Evolutionary conservation across 1,140 invertebrate genomes (phyloP).

Genomic region (Zaprionus gabonicus): DNA sequence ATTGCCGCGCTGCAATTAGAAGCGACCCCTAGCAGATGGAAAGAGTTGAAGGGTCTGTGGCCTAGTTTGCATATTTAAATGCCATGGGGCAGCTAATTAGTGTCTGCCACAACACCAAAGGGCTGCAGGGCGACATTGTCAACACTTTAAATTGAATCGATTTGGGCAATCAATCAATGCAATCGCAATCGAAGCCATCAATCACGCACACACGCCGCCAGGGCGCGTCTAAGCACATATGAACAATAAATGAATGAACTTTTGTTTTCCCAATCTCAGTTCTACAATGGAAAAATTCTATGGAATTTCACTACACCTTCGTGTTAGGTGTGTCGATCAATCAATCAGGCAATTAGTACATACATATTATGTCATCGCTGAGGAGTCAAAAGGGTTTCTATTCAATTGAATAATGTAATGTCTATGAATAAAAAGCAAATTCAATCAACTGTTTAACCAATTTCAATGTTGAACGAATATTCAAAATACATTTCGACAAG

Average conservation of each 20-base stretch:
- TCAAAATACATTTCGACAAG: no score
- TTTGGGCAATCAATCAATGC: constrained; percentile 16
- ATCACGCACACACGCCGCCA: constrained; percentile 1
- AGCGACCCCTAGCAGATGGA: not conserved
- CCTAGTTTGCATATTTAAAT: constrained; percentile 14
- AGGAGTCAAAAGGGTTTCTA: not conserved
- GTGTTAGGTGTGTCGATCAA: not conserved
- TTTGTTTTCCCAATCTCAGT: not conserved
- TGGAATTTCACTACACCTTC: not conserved
- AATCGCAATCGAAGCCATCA: not conserved
- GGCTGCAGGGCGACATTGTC: not conserved
- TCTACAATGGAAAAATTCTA: not conserved
- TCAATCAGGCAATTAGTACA: constrained; percentile 3
- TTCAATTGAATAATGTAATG: not conserved
- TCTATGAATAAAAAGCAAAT: not conserved
- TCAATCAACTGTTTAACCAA: not conserved
- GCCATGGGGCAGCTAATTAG: constrained; percentile 13
- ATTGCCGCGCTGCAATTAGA: constrained; percentile 41
- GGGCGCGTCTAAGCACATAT: not conserved
- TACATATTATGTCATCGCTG: not conserved
- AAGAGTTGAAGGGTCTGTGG: not conserved
- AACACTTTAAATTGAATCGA: constrained; percentile 20
- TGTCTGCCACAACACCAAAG: not conserved
- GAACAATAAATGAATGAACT: not conserved
- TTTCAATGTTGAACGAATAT: no score